These are phyloP conservation scores for Delphinapterus leucas DNA, from an alignment of 2,113 vertebrate genomes.

Conservation along the genomic window DNA sequence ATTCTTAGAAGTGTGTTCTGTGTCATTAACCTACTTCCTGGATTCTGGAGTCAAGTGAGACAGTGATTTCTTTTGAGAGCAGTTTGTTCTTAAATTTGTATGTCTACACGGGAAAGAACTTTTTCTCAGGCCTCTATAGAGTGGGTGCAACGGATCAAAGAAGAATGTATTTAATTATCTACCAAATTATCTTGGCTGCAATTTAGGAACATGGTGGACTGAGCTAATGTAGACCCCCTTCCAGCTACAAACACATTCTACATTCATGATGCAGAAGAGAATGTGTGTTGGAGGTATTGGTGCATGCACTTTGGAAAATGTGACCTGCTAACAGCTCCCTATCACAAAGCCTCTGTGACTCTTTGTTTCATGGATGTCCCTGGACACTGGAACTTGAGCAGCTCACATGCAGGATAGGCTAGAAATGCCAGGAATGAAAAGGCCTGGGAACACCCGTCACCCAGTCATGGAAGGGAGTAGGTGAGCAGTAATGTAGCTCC, in stretches of 20 bases:
- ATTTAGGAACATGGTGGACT: not conserved
- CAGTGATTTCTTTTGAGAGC: not conserved
- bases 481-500: not conserved
- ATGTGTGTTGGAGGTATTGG: not conserved
- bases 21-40: not conserved
- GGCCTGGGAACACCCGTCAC: not conserved
- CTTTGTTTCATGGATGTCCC: not conserved
- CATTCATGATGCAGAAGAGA: not conserved
- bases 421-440: not conserved
- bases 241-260: not conserved
- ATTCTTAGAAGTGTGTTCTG: not conserved
- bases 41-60: not conserved
- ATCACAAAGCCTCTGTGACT: not conserved
- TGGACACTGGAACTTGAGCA: not conserved
- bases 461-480: not conserved
- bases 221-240: not conserved
- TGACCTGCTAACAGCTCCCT: not conserved
- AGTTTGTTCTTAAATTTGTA: not conserved
- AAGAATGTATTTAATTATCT: not conserved
- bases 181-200: not conserved
- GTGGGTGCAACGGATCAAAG: not conserved
- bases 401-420: not conserved
- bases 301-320: not conserved
- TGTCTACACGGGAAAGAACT: not conserved
- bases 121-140: not conserved